These are phyloP conservation scores for Caenorhabditis wallacei DNA, from an alignment of 2,888 invertebrate genomes.

Conservation along the genomic window DNA sequence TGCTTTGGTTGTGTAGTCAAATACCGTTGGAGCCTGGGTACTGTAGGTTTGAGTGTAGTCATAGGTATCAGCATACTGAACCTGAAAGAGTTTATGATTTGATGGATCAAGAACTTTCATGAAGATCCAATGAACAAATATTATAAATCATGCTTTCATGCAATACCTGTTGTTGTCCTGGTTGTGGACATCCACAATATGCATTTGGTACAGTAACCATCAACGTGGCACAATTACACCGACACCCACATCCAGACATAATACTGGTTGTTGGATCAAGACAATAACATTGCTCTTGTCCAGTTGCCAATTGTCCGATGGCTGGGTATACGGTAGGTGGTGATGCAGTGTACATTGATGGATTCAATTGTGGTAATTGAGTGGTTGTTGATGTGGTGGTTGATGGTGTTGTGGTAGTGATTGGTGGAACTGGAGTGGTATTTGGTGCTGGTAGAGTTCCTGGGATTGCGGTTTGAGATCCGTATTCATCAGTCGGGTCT, in stretches of 20 bases:
- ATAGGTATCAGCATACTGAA: constrained; percentile 56
- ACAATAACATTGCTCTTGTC: constrained; percentile 71
- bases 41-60: constrained; percentile 55
- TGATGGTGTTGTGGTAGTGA: constrained; percentile 20
- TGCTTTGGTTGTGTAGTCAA: constrained; percentile 4
- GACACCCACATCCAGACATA: constrained; percentile 71
- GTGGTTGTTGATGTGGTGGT: constrained; percentile 42
- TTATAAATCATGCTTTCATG: constrained; percentile 14
- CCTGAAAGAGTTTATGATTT: constrained; percentile 8
- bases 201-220: constrained; percentile 71
- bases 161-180: constrained; percentile 44
- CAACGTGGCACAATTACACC: constrained; percentile 69
- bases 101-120: not conserved
- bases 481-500: constrained; percentile 42
- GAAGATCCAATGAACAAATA: no score
- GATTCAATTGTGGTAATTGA: constrained; percentile 17
- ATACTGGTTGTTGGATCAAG: constrained; percentile 64
- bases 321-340: constrained; percentile 66
- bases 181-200: constrained; percentile 74
- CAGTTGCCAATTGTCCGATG: constrained; percentile 66
- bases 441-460: constrained; percentile 56
- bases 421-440: constrained; percentile 30
- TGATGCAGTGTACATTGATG: constrained; percentile 32
- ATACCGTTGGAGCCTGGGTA: constrained; percentile 46
- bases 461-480: constrained; percentile 52